Evolutionary conservation across 2,113 vertebrate genomes (phyloP).

Genomic region (Zosterops borbonicus): DNA sequence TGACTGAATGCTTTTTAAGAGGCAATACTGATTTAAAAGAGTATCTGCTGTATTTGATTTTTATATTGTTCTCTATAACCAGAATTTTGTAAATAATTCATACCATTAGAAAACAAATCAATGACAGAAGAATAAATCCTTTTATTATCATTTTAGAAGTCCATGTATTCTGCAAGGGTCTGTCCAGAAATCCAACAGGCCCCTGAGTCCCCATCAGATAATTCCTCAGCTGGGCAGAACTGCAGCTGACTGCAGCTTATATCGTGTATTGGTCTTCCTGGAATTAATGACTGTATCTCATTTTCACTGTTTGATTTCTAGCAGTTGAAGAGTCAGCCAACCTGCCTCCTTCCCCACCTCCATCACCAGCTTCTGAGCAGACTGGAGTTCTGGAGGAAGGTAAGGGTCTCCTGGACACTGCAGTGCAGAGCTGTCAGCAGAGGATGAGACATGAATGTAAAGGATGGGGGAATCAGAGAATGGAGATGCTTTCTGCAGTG

Average conservation of each 20-base stretch:
- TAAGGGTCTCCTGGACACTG: constrained; percentile 68
- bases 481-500: background rate
- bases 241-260: background rate
- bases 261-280: background rate
- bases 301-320: constrained; percentile 72
- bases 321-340: constrained; percentile 94
- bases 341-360: constrained; percentile 96
- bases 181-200: background rate
- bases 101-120: background rate
- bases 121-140: background rate
- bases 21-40: background rate
- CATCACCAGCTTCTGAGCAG: constrained; percentile 93
- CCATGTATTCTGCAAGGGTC: background rate
- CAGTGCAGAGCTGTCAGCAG: background rate
- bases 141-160: background rate
- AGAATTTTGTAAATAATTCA: background rate
- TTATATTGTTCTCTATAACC: background rate
- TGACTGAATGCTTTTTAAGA: background rate
- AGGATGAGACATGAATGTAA: background rate
- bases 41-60: background rate
- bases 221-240: background rate
- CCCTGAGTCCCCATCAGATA: background rate
- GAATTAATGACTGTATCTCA: constrained; percentile 55
- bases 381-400: constrained; percentile 90
- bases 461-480: background rate